Percentiles rank a stretch among this genome's conserved stretches.
Evolutionary conservation across 1,140 invertebrate species (phyloP).

Genomic region (Drosophila virilis): DNA sequence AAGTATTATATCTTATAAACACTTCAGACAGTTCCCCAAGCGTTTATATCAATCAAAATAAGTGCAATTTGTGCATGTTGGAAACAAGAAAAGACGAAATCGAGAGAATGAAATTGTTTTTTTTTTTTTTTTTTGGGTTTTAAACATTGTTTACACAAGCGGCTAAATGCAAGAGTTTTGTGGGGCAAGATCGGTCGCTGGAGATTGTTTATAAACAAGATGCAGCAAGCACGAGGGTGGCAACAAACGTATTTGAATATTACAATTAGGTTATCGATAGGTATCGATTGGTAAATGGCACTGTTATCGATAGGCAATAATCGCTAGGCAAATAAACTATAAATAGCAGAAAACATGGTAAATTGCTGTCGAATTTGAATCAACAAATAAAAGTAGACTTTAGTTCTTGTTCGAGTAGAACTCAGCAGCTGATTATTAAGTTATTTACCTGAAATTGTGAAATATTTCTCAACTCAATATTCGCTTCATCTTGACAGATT

Average conservation of each 20-base stretch:
- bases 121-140: background rate
- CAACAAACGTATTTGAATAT: background rate
- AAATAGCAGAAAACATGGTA: too few relatives aligned
- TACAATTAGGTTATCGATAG: background rate
- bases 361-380: too few relatives aligned
- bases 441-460: too few relatives aligned
- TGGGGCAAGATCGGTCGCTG: constrained; percentile 33
- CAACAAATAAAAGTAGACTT: too few relatives aligned
- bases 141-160: constrained; percentile 41
- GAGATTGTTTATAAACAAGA: constrained; percentile 29
- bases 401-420: too few relatives aligned
- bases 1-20: constrained; percentile 1
- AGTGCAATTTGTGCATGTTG: constrained; percentile 31
- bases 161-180: constrained; percentile 32
- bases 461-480: too few relatives aligned
- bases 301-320: background rate
- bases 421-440: too few relatives aligned
- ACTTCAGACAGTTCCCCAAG: constrained; percentile 9
- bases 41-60: constrained; percentile 35
- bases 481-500: too few relatives aligned
- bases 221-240: constrained; percentile 22
- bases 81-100: constrained; percentile 5
- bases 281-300: too few relatives aligned
- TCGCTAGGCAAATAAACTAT: background rate
- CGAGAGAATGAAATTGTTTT: background rate